Percentiles rank a stretch among this genome's conserved stretches.
Conservation (phyloP, 2,888 invertebrate species). For the Criorhina ranunculi region DNA sequence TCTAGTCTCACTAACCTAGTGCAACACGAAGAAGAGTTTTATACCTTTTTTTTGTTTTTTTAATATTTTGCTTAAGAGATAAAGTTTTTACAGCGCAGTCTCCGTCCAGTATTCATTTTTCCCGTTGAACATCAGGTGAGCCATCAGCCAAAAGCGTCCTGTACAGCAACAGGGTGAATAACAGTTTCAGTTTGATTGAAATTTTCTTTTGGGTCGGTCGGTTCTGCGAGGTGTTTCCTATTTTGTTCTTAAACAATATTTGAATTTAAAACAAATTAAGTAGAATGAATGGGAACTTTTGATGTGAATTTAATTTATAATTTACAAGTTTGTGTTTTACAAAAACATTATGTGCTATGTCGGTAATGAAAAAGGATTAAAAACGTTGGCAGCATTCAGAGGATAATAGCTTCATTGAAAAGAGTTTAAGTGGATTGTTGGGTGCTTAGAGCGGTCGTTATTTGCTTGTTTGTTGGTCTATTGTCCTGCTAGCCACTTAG, state of each 20-base stretch:
- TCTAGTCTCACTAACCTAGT: conserved; percentile 9
- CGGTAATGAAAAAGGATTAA: conserved; percentile 4
- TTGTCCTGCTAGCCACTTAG: not conserved
- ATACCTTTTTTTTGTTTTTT: no score
- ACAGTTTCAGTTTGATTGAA: conserved; percentile 14
- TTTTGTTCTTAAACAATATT: not conserved
- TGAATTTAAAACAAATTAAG: not conserved
- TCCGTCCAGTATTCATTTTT: conserved; percentile 46
- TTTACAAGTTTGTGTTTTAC: not conserved
- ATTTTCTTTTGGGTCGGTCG: conserved; percentile 17
- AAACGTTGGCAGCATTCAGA: not conserved
- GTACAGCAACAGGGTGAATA: conserved; percentile 31
- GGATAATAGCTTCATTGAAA: conserved; percentile 12
- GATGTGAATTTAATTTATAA: not conserved
- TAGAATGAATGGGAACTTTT: not conserved
- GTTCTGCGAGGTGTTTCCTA: not conserved
- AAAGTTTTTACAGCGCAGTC: conserved; percentile 26
- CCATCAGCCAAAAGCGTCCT: conserved; percentile 12
- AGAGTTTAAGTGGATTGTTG: conserved; percentile 14
- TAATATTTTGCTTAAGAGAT: not conserved
- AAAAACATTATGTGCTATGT: conserved; percentile 1
- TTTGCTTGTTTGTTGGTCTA: conserved; percentile 10
- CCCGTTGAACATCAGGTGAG: conserved; percentile 34
- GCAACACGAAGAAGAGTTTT: conserved; percentile 9
- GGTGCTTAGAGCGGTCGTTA: conserved; percentile 21